These are phyloP conservation scores for Ricordea florida DNA, from an alignment of 92 coral and sea anemone genomes.

Conservation along the genomic window DNA sequence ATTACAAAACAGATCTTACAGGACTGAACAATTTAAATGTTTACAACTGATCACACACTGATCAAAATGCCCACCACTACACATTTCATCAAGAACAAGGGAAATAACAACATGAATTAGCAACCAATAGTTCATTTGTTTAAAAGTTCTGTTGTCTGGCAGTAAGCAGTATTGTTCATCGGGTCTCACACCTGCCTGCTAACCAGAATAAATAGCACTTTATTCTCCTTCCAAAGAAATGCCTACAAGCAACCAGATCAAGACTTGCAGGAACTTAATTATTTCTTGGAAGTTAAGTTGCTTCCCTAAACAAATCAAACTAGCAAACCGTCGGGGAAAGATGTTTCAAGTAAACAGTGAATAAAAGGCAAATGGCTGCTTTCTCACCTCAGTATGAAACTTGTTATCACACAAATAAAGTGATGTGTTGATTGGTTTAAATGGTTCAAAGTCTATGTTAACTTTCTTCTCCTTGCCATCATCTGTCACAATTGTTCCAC, in stretches of 20 bases:
- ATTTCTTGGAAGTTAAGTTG: too few species aligned
- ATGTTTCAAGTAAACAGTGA: too few species aligned
- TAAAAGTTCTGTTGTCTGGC: constrained; percentile 2
- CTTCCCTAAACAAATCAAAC: too few species aligned
- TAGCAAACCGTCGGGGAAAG: too few species aligned
- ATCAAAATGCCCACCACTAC: background rate
- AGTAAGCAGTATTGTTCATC: constrained; percentile 6
- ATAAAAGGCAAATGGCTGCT: background rate
- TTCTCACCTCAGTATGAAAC: constrained; percentile 91
- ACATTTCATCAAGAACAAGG: background rate
- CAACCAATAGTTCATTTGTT: too few species aligned
- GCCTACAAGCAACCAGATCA: background rate
- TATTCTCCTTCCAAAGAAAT: background rate
- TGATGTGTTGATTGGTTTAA: constrained; percentile 96
- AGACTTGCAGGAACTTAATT: background rate
- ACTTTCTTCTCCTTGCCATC: constrained; percentile 99
- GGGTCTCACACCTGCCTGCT: constrained; percentile 12
- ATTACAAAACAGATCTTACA: too few species aligned
- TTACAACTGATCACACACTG: too few species aligned
- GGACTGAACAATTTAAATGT: too few species aligned
- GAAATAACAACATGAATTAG: too few species aligned
- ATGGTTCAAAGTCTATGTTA: constrained; percentile 97
- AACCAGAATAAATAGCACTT: background rate
- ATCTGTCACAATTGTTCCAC: constrained; percentile 98
- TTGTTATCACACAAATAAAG: constrained; percentile 94